Conservation (phyloP, 2,113 vertebrate species). For the Tonatia bakeri region DNA sequence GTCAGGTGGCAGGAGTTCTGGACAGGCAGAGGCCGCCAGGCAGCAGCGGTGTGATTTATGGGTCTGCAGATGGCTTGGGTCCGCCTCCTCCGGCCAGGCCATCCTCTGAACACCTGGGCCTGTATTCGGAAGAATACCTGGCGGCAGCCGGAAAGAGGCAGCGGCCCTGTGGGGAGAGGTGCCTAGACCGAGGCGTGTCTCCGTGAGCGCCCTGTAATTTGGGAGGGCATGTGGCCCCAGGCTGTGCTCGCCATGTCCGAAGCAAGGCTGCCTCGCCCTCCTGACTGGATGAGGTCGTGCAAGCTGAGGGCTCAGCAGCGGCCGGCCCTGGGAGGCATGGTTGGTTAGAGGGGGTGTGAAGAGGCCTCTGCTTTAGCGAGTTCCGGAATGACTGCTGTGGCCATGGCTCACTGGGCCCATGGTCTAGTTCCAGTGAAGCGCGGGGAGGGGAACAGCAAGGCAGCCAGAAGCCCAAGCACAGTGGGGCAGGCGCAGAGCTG, state of each 20-base stretch:
- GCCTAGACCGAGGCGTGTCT: accelerated
- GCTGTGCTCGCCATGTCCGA: accelerated
- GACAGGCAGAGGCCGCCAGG: neutral
- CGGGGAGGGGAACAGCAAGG: neutral
- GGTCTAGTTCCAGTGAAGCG: neutral
- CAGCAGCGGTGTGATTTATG: neutral
- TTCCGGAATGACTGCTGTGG: neutral
- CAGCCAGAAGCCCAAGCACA: accelerated
- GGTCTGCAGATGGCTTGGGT: neutral
- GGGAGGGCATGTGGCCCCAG: neutral
- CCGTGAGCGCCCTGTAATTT: accelerated
- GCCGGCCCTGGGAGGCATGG: neutral
- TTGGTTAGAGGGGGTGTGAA: neutral
- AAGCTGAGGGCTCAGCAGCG: accelerated
- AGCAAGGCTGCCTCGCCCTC: neutral
- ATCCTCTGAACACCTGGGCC: neutral
- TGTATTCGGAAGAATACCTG: too few species aligned
- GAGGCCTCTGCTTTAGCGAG: accelerated
- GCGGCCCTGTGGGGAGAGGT: neutral
- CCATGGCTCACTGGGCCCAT: accelerated
- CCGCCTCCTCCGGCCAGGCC: too few species aligned
- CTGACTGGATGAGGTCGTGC: neutral
- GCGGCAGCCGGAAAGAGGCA: neutral
- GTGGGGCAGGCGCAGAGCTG: accelerated
- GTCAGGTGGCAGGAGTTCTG: accelerated